Evolutionary conservation across 2,113 vertebrate species (phyloP).

Genomic region (Excalfactoria chinensis): DNA sequence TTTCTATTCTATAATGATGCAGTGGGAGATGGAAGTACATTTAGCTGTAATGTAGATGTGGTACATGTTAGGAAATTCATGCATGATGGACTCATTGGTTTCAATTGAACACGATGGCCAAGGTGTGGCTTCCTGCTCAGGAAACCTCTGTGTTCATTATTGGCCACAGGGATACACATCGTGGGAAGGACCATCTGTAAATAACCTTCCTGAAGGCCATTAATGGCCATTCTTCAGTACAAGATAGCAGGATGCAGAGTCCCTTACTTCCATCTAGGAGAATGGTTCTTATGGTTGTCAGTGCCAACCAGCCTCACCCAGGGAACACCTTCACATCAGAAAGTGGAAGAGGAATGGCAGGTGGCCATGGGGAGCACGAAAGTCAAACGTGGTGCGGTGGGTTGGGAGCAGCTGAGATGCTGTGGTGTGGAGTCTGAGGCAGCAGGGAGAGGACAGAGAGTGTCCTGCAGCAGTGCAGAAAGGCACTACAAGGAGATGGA

Average conservation of each 20-base stretch:
- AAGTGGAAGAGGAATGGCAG: fast-evolving
- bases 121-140: background rate
- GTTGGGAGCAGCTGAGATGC: background rate
- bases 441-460: background rate
- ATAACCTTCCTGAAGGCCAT: background rate
- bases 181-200: background rate
- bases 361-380: fast-evolving
- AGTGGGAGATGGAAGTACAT: background rate
- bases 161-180: background rate
- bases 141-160: background rate
- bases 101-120: fast-evolving
- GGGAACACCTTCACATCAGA: background rate
- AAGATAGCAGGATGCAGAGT: background rate
- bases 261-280: background rate
- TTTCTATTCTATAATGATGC: background rate
- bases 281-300: fast-evolving
- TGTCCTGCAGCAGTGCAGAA: background rate
- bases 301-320: background rate
- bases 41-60: too few relatives aligned
- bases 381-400: fast-evolving
- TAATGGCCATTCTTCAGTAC: background rate
- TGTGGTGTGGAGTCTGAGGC: background rate
- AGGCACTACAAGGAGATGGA: background rate
- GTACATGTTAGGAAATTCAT: background rate
- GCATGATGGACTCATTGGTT: background rate